Percentiles rank a stretch among this genome's conserved stretches.
Conservation (phyloP, 2,113 vertebrate species). For the Pongo abelii region DNA sequence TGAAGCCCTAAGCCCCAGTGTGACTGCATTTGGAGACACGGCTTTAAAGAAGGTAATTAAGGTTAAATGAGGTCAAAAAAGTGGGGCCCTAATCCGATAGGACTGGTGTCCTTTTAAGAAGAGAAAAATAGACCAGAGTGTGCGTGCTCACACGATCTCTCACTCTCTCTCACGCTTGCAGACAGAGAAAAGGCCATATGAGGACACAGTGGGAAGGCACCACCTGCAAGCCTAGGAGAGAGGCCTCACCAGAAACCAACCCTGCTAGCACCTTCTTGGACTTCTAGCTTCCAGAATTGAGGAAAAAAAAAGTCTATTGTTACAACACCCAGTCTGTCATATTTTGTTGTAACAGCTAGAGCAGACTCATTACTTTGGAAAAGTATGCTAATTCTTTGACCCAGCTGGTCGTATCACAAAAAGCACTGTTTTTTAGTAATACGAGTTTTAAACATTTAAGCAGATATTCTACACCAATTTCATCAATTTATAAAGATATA, state of each 20-base stretch:
- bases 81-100: background rate
- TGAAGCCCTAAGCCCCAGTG: background rate
- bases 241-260: background rate
- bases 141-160: background rate
- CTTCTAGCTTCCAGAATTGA: background rate
- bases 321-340: too few relatives aligned
- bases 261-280: background rate
- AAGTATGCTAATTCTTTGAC: background rate
- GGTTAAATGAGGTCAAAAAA: background rate
- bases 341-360: too few relatives aligned
- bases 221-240: background rate
- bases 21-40: background rate
- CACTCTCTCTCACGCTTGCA: rapidly evolving
- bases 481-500: background rate
- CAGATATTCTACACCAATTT: background rate
- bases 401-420: background rate
- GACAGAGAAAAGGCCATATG: background rate
- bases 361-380: background rate
- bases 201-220: background rate
- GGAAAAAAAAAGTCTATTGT: background rate
- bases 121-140: background rate
- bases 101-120: background rate
- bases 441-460: background rate
- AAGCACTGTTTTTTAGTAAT: background rate
- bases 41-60: background rate